phyloP scores from a whole-genome alignment of 2,113 vertebrate species.

The Pluvianellus socialis region DNA sequence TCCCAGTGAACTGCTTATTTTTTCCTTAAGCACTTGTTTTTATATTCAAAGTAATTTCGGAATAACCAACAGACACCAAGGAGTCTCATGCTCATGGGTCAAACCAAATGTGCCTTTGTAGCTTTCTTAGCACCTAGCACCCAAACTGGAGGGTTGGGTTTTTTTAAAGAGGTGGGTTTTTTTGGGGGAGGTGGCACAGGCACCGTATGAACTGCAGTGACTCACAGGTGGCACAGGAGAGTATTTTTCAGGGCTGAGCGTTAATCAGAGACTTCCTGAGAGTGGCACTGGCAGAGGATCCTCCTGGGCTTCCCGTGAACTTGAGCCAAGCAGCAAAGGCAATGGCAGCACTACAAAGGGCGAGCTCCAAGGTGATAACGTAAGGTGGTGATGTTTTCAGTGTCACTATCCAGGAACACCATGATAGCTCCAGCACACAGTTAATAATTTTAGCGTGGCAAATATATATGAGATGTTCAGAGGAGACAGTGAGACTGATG shows the following conservation, averaged over 20 bases:
- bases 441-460: background rate
- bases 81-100: background rate
- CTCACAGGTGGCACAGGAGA: background rate
- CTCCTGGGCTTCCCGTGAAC: background rate
- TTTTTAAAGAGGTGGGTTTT: background rate
- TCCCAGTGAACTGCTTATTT: background rate
- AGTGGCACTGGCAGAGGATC: background rate
- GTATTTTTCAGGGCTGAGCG: background rate
- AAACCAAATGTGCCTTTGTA: background rate
- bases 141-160: no score
- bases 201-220: background rate
- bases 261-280: background rate
- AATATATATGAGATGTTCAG: background rate
- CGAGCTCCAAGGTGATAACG: background rate
- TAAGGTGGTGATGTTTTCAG: background rate
- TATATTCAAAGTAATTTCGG: background rate
- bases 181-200: background rate
- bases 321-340: background rate
- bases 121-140: background rate
- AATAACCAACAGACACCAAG: background rate
- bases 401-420: background rate
- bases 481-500: background rate
- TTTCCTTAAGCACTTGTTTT: background rate
- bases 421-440: background rate
- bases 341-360: accelerated